Evolutionary conservation across 92 coral and sea anemone species (phyloP).

Genomic region (Siderastrea siderea): DNA sequence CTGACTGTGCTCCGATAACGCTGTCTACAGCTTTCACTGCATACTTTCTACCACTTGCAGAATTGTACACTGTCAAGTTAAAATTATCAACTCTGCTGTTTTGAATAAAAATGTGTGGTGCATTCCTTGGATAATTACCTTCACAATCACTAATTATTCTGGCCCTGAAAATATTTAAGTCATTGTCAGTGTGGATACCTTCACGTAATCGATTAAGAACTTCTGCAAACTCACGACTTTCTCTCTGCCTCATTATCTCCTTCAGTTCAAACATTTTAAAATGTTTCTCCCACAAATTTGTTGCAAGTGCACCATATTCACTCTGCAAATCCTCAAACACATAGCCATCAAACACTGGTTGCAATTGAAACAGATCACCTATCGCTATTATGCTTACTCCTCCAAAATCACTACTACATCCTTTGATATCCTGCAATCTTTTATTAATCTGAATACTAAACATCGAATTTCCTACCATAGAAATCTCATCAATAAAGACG

Average conservation of each 20-base stretch:
- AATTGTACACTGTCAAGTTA: constrained; percentile 15
- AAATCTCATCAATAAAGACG: constrained; percentile 45
- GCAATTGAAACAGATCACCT: constrained; percentile 65
- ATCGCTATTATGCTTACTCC: constrained; percentile 56
- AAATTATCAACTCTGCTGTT: constrained; percentile 3
- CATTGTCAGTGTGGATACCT: constrained; percentile 48
- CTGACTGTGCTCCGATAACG: constrained; percentile 30
- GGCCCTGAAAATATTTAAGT: constrained; percentile 10
- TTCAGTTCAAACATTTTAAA: constrained; percentile 52
- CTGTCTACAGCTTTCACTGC: constrained; percentile 16
- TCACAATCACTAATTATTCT: not conserved
- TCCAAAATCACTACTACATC: constrained; percentile 56
- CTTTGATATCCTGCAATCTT: constrained; percentile 53
- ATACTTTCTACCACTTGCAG: constrained; percentile 12
- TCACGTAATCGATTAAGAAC: constrained; percentile 45
- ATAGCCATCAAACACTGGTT: constrained; percentile 54
- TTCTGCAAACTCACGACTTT: constrained; percentile 59
- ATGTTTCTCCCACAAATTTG: constrained; percentile 46
- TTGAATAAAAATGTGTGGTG: constrained; percentile 23
- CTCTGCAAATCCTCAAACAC: constrained; percentile 42
- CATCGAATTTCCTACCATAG: constrained; percentile 69
- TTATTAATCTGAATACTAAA: constrained; percentile 57
- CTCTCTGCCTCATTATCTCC: constrained; percentile 65
- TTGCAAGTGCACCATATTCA: constrained; percentile 32
- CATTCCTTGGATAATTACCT: not conserved